Evolutionary conservation across 2,113 vertebrate genomes (phyloP).

Genomic region (Melospiza georgiana): DNA sequence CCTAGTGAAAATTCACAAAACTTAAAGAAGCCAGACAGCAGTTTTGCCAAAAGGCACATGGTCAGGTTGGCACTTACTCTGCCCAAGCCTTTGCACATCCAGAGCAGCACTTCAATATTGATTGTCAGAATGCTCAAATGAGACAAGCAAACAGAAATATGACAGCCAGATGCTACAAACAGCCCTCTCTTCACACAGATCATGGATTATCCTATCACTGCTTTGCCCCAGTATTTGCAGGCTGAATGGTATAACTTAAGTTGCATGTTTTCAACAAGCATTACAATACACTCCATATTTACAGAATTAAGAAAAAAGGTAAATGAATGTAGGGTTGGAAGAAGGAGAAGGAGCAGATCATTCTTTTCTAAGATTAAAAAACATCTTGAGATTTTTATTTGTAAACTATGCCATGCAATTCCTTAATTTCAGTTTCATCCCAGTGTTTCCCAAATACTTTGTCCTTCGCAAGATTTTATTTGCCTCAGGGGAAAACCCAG

Average conservation of each 20-base stretch:
- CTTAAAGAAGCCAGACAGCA: not conserved
- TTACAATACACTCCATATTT: not conserved
- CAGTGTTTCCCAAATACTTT: not conserved
- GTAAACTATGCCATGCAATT: not conserved
- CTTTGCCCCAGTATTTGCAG: not conserved
- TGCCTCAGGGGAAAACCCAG: not conserved
- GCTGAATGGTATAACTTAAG: not conserved
- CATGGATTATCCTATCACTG: not conserved
- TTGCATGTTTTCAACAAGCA: not conserved
- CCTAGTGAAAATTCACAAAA: not conserved
- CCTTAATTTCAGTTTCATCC: not conserved
- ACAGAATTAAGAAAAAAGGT: not conserved
- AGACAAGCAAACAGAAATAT: not conserved
- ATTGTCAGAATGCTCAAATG: accelerated
- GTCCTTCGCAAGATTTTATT: not conserved
- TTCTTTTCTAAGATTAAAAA: not conserved
- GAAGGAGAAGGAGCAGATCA: not conserved
- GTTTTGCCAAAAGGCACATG: not conserved
- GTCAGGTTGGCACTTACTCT: not conserved
- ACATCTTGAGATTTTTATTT: not conserved
- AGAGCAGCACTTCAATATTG: not conserved
- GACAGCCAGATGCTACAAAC: not conserved
- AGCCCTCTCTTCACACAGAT: not conserved
- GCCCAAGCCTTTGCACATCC: not conserved
- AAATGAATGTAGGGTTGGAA: not conserved